Conservation (phyloP, 2,888 invertebrate species). For the Trichogramma evanescens region DNA sequence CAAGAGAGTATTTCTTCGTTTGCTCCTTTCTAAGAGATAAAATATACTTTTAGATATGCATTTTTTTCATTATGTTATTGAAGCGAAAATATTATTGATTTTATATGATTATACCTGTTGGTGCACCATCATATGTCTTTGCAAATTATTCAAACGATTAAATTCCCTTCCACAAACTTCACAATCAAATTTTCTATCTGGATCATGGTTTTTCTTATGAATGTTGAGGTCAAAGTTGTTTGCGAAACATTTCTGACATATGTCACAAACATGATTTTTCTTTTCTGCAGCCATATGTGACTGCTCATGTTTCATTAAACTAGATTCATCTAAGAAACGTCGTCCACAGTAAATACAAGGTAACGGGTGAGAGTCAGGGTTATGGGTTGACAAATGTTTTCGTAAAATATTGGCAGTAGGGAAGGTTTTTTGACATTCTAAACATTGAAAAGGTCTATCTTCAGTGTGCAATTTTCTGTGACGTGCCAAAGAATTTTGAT, state of each 20-base stretch:
- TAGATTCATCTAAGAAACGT: conserved; percentile 45
- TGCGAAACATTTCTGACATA: conserved; percentile 54
- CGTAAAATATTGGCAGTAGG: conserved; percentile 44
- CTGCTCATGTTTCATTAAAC: conserved; percentile 46
- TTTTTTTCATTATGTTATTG: not conserved
- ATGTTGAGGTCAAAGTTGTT: conserved; percentile 48
- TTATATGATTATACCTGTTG: conserved; percentile 39
- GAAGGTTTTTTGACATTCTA: conserved; percentile 47
- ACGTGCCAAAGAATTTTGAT: conserved; percentile 43
- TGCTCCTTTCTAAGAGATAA: conserved; percentile 31
- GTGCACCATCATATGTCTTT: conserved; percentile 47
- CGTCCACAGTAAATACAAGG: conserved; percentile 47
- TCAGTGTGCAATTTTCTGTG: conserved; percentile 43
- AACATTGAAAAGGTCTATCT: conserved; percentile 43
- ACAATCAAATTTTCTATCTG: conserved; percentile 46
- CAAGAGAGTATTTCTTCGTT: conserved; percentile 44
- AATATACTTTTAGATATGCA: not conserved
- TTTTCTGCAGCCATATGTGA: conserved; percentile 45
- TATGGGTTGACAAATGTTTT: conserved; percentile 46
- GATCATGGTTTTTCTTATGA: conserved; percentile 47
- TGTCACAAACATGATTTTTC: conserved; percentile 47
- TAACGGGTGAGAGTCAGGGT: conserved; percentile 44
- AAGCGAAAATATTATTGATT: conserved; percentile 7
- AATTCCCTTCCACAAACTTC: conserved; percentile 46
- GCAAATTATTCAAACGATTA: conserved; percentile 45